Evolutionary conservation across 1,140 invertebrate species (phyloP).

Genomic region (Doryteuthis pealeii): DNA sequence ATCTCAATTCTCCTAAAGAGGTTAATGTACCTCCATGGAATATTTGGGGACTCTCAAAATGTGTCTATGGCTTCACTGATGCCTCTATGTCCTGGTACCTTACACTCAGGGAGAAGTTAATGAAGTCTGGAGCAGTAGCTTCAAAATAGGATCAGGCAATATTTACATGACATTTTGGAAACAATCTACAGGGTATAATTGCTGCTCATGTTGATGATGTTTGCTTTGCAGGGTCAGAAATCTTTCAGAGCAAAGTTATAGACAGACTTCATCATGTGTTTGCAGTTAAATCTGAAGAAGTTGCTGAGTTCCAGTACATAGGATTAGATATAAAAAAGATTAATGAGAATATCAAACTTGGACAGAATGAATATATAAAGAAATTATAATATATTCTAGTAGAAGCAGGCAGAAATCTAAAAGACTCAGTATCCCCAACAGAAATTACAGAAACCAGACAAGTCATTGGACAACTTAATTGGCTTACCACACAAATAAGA

Average conservation of each 20-base stretch:
- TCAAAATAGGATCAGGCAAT: constrained; percentile 20
- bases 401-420: not conserved
- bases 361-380: not conserved
- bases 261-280: not conserved
- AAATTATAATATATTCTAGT: not conserved
- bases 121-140: constrained; percentile 20
- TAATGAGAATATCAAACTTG: not conserved
- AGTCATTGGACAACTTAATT: not conserved
- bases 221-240: constrained; percentile 20
- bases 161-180: constrained; percentile 12
- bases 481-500: not conserved
- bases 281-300: not conserved
- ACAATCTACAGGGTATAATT: constrained; percentile 14
- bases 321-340: not conserved
- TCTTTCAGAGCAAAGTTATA: not conserved
- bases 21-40: constrained; percentile 16
- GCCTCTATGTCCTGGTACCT: constrained; percentile 29
- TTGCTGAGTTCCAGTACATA: not conserved
- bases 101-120: constrained; percentile 25
- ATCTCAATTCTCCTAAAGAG: constrained; percentile 24
- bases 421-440: not conserved
- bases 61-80: constrained; percentile 32
- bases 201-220: constrained; percentile 26
- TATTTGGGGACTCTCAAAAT: constrained; percentile 30
- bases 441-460: not conserved